Conservation (phyloP, 2,888 invertebrate species). For the Thysanoteuthis rhombus region DNA sequence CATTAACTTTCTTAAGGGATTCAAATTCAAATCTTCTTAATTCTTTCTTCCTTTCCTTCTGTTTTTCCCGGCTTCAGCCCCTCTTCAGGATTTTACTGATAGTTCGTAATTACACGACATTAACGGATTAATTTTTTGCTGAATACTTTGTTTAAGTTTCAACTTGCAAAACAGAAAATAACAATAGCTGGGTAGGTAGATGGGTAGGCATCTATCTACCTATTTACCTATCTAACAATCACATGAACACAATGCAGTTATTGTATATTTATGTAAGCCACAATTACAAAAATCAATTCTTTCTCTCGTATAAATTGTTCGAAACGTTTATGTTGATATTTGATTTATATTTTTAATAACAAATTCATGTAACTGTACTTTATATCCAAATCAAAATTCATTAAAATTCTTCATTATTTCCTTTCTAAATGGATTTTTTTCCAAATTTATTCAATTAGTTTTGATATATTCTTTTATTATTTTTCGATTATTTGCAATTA, state of each 20-base stretch:
- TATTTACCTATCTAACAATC: background rate
- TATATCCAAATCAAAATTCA: background rate
- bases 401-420: background rate
- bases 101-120: conserved; percentile 12
- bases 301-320: too few species aligned
- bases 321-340: background rate
- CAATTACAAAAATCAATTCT: too few species aligned
- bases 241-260: background rate
- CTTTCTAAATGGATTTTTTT: background rate
- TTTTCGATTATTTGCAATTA: background rate
- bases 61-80: background rate
- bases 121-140: background rate
- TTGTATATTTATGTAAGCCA: too few species aligned
- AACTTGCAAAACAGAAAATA: background rate
- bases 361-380: background rate
- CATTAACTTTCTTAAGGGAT: background rate
- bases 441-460: background rate
- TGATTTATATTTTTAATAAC: background rate
- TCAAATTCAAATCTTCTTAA: background rate
- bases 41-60: background rate
- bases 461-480: background rate
- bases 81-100: background rate
- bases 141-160: too few species aligned
- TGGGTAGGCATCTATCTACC: background rate
- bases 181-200: background rate